Conservation (phyloP, 1,140 invertebrate species). For the Chironomus striatipennis region DNA sequence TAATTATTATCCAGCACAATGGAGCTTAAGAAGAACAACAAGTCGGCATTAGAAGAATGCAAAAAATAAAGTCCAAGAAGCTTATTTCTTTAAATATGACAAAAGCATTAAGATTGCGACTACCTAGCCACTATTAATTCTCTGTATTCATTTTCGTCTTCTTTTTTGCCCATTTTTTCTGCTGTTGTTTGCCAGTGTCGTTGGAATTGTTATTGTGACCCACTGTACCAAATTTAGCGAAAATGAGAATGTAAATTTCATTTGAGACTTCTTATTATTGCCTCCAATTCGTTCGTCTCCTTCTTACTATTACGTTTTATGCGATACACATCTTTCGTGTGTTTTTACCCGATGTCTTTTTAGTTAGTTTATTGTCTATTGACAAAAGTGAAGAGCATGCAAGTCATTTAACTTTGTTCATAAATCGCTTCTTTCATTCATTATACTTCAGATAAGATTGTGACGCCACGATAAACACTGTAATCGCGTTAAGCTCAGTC, state of each 20-base stretch:
- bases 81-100: background rate
- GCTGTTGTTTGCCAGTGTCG: background rate
- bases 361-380: no score
- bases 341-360: no score
- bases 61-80: background rate
- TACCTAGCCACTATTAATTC: background rate
- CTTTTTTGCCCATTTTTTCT: background rate
- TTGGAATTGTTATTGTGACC: constrained; percentile 12
- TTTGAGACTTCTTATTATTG: background rate
- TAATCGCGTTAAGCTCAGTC: no score
- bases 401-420: no score
- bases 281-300: background rate
- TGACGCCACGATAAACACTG: no score
- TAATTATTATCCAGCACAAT: constrained; percentile 2
- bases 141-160: background rate
- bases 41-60: constrained; percentile 4
- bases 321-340: no score
- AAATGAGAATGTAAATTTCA: constrained; percentile 9
- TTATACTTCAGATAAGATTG: no score
- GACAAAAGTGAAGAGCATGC: no score
- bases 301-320: background rate
- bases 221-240: constrained; percentile 23
- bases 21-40: background rate
- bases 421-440: no score
- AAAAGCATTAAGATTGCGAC: constrained; percentile 10